Conservation (phyloP, 2,888 invertebrate genomes). For the Dasypogon diadema region DNA sequence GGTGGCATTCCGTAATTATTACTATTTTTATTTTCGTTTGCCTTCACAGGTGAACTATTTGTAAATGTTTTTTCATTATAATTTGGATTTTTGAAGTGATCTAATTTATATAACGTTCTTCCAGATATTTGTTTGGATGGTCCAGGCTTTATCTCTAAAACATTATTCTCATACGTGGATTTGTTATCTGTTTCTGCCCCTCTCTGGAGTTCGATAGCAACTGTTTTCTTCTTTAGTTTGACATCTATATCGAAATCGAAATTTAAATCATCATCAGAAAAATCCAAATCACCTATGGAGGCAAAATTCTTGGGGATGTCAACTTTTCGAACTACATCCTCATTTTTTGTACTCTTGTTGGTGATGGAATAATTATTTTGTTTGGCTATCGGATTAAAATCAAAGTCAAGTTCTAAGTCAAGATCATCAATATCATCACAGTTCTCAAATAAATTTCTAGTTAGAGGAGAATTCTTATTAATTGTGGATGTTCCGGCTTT, state of each 20-base stretch:
- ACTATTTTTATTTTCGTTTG: neutral
- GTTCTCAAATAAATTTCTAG: neutral
- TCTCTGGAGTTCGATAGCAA: too few species aligned
- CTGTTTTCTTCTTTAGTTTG: neutral
- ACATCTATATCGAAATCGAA: neutral
- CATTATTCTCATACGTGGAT: neutral
- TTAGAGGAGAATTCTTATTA: neutral
- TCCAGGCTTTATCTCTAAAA: neutral
- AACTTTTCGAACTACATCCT: neutral
- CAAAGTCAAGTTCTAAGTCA: constrained; percentile 52
- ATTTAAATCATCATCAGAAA: neutral
- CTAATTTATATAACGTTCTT: neutral
- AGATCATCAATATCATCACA: constrained; percentile 39
- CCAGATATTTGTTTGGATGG: neutral
- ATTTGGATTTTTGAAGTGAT: constrained; percentile 12
- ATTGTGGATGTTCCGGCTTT: neutral
- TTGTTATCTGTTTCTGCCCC: neutral
- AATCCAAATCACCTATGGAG: neutral
- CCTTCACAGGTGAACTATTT: neutral
- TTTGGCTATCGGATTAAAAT: constrained; percentile 32
- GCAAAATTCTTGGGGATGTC: too few species aligned
- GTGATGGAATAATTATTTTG: too few species aligned
- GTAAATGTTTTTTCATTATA: constrained; percentile 3
- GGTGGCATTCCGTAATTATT: too few species aligned
- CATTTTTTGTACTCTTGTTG: neutral